Percentiles rank a stretch among this genome's conserved stretches.
phyloP scores from a whole-genome alignment of 2,888 invertebrate species.

The Pseudanteris insignis region DNA sequence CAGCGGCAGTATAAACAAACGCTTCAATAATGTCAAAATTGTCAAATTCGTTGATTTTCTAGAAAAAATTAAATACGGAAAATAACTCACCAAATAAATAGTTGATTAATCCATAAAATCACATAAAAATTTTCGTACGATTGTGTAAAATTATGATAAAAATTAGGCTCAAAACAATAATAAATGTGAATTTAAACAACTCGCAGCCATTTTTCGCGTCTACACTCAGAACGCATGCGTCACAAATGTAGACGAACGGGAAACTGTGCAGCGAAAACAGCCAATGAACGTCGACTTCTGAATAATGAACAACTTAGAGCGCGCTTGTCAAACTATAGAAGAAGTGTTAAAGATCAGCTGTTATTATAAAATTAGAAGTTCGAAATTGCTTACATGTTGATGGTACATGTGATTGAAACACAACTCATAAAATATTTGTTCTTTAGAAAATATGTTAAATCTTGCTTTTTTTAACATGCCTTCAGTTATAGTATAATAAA shows the following conservation, averaged over 20 bases:
- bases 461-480: no score
- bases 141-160: background rate
- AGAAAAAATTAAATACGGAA: background rate
- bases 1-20: background rate
- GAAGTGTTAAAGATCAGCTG: no score
- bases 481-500: no score
- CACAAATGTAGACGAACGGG: background rate
- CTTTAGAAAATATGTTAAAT: no score
- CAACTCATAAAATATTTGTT: no score
- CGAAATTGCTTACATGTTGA: no score
- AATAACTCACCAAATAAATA: background rate
- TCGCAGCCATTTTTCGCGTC: conserved; percentile 28
- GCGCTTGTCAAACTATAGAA: no score
- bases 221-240: conserved; percentile 15
- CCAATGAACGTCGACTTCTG: no score
- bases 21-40: background rate
- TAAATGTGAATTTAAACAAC: conserved; percentile 23
- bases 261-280: conserved; percentile 10
- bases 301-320: no score
- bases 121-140: background rate
- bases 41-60: background rate
- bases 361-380: no score
- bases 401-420: no score
- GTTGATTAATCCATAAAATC: background rate
- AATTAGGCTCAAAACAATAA: background rate